These are phyloP conservation scores for Thelaira solivaga DNA, from an alignment of 2,888 invertebrate species.

Conservation along the genomic window DNA sequence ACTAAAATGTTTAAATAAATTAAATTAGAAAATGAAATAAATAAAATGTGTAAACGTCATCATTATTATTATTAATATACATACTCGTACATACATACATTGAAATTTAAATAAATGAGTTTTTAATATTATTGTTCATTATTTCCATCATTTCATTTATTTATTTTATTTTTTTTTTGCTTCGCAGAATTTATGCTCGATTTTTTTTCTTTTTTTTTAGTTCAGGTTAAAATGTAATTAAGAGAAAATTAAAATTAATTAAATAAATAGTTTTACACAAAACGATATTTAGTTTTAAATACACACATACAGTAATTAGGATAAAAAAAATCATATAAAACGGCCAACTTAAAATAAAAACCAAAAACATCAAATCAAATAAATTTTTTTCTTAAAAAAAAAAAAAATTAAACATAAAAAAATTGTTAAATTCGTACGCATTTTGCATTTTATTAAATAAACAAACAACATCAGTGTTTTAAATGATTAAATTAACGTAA, in stretches of 20 bases:
- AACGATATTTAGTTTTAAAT: slow-evolving; percentile 32
- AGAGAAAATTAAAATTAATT: slow-evolving; percentile 50
- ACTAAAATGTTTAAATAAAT: slow-evolving; percentile 32
- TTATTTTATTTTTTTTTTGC: slow-evolving; percentile 2
- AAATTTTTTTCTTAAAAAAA: background rate
- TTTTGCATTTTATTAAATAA: slow-evolving; percentile 50
- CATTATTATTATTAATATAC: slow-evolving; percentile 20
- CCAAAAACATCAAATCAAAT: background rate
- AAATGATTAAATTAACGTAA: background rate
- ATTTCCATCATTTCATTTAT: too few species aligned
- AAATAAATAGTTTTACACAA: slow-evolving; percentile 43
- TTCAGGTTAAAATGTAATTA: slow-evolving; percentile 44
- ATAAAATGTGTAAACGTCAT: slow-evolving; percentile 12
- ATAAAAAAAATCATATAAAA: slow-evolving; percentile 18
- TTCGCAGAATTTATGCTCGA: slow-evolving; percentile 11
- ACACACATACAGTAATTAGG: slow-evolving; percentile 27
- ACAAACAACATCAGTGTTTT: too few species aligned
- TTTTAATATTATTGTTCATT: slow-evolving; percentile 30
- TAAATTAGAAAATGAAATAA: slow-evolving; percentile 19
- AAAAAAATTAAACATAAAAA: slow-evolving; percentile 10
- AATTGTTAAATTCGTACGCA: slow-evolving; percentile 63
- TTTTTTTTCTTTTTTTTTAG: too few species aligned
- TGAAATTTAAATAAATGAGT: slow-evolving; percentile 32
- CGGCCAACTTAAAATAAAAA: background rate
- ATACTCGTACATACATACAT: slow-evolving; percentile 10